Percentiles rank a stretch among this genome's conserved stretches.
Conservation (phyloP, 2,113 vertebrate species). For the Hypanus sabinus region DNA sequence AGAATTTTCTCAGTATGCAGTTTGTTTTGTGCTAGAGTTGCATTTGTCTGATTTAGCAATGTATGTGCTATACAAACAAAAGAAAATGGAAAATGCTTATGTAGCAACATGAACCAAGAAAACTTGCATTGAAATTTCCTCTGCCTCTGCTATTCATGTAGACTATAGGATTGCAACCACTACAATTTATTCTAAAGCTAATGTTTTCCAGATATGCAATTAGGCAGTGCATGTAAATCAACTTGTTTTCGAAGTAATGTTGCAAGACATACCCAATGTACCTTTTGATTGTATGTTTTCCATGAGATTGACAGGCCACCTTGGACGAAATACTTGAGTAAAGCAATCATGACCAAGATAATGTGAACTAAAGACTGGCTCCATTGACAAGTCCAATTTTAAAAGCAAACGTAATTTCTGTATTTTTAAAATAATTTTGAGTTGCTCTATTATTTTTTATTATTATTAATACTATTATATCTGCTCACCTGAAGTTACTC, state of each 20-base stretch:
- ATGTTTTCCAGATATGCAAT: not conserved
- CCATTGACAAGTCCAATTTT: not conserved
- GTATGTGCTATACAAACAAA: not conserved
- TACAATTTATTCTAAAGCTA: not conserved
- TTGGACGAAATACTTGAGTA: not conserved
- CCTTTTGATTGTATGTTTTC: not conserved
- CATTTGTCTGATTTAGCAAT: slow-evolving; percentile 10
- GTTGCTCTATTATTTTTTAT: no score
- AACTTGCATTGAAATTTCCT: not conserved
- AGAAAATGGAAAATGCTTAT: not conserved
- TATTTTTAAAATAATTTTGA: no score
- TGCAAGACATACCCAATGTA: not conserved
- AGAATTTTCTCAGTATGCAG: not conserved
- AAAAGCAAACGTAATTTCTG: not conserved
- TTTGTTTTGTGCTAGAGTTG: not conserved
- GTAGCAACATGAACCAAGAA: not conserved
- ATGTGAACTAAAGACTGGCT: not conserved
- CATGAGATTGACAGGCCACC: not conserved
- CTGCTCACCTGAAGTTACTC: not conserved
- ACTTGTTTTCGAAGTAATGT: not conserved
- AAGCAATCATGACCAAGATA: not conserved
- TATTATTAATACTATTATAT: no score
- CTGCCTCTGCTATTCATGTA: not conserved
- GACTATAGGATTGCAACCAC: not conserved
- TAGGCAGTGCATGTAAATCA: not conserved